phyloP scores from a whole-genome alignment of 2,113 vertebrate species.

The Terrapene triunguis region DNA sequence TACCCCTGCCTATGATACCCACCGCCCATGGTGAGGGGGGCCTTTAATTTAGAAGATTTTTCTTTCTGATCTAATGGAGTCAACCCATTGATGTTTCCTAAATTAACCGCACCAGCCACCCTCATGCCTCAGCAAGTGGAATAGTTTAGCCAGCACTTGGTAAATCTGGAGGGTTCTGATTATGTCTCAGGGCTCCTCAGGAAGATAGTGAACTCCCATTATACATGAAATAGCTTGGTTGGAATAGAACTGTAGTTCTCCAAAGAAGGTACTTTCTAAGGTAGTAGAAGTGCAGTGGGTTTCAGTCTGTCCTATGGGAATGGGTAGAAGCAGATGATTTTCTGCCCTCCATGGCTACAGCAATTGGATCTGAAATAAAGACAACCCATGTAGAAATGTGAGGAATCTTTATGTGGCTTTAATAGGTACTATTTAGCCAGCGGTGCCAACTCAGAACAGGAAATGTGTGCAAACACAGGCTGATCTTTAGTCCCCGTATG shows the following conservation, averaged over 20 bases:
- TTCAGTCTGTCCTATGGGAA: not conserved
- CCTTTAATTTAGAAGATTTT: not conserved
- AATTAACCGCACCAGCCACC: not conserved
- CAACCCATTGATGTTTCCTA: not conserved
- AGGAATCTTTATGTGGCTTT: accelerated
- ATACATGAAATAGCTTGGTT: slow-evolving; percentile 38
- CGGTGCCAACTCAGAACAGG: not conserved
- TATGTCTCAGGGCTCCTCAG: not conserved
- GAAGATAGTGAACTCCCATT: not conserved
- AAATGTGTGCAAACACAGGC: not conserved
- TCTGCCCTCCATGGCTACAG: not conserved
- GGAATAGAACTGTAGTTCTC: slow-evolving; percentile 1
- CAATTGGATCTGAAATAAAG: not conserved
- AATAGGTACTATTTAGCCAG: not conserved
- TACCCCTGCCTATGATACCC: too few species aligned
- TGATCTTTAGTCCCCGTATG: not conserved
- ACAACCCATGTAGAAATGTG: not conserved
- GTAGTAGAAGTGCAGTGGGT: not conserved
- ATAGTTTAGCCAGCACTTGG: not conserved
- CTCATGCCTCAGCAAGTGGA: not conserved
- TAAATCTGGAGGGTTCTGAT: not conserved
- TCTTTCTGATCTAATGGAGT: not conserved
- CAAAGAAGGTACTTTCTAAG: not conserved
- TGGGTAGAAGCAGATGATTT: not conserved
- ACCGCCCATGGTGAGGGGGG: not conserved